A percentile compares a stretch with the other conserved stretches of the same genome.
Conservation (phyloP, 2,797 vertebrate species). For the Sebastolobus altivelis region DNA sequence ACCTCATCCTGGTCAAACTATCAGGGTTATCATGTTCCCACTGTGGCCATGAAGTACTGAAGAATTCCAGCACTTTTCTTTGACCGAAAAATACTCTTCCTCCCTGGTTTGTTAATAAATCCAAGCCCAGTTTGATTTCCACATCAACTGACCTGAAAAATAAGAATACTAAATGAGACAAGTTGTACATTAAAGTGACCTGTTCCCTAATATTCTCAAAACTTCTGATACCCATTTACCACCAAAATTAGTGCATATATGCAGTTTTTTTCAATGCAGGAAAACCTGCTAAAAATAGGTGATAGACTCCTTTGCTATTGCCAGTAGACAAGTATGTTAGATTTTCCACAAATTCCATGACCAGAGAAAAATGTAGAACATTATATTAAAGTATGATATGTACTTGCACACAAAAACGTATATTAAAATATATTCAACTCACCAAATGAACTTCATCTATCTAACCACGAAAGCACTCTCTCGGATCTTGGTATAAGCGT, state of each 20-base stretch:
- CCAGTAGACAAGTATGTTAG: neutral
- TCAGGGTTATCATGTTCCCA: neutral
- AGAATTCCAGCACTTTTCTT: neutral
- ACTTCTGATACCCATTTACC: neutral
- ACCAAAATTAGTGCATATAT: no score
- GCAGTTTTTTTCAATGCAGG: no score
- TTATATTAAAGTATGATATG: neutral
- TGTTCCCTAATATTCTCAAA: neutral
- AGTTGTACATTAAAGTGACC: neutral
- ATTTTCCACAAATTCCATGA: neutral
- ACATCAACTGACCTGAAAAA: constrained; percentile 44
- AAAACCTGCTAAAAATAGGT: no score
- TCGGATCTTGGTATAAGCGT: constrained; percentile 54
- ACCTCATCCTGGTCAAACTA: neutral
- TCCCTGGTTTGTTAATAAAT: neutral
- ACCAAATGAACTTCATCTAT: constrained; percentile 43
- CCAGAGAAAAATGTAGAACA: neutral
- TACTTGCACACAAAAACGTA: neutral
- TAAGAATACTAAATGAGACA: neutral
- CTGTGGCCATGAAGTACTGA: neutral
- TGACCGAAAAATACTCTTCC: neutral
- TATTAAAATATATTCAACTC: constrained; percentile 32
- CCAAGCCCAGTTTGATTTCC: neutral
- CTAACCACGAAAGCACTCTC: constrained; percentile 67
- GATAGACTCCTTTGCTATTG: no score